Conservation (phyloP, 2,113 vertebrate species). For the Pygoscelis antarcticus region DNA sequence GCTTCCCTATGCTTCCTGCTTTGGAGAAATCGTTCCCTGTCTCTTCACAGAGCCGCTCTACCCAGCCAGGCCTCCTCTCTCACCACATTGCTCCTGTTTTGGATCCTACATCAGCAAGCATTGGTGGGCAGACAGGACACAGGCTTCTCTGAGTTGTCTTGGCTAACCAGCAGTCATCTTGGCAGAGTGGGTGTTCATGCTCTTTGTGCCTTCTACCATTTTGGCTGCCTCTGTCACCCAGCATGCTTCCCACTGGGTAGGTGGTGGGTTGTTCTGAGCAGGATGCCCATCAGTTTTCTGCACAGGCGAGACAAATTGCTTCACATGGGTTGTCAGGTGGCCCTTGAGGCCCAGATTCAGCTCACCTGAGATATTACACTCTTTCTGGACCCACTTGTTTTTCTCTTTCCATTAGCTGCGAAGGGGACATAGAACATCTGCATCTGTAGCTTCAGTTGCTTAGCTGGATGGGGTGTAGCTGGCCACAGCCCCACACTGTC, state of each 20-base stretch:
- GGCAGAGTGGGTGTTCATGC: background rate
- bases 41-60: background rate
- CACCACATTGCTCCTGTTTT: background rate
- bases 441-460: background rate
- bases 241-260: background rate
- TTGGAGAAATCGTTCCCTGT: background rate
- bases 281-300: background rate
- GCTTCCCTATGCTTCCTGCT: background rate
- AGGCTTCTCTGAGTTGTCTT: background rate
- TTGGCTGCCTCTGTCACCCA: background rate
- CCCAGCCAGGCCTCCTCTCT: background rate
- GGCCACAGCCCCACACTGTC: background rate
- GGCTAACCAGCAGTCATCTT: background rate
- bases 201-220: background rate
- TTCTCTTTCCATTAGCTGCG: background rate
- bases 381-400: background rate
- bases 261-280: background rate
- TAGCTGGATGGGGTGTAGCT: background rate
- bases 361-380: background rate
- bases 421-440: background rate
- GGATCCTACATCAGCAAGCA: background rate
- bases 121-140: background rate
- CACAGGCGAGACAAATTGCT: background rate
- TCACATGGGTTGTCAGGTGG: background rate
- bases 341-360: background rate